Conservation (phyloP, 2,797 vertebrate species). For the Lutjanus argentimaculatus region DNA sequence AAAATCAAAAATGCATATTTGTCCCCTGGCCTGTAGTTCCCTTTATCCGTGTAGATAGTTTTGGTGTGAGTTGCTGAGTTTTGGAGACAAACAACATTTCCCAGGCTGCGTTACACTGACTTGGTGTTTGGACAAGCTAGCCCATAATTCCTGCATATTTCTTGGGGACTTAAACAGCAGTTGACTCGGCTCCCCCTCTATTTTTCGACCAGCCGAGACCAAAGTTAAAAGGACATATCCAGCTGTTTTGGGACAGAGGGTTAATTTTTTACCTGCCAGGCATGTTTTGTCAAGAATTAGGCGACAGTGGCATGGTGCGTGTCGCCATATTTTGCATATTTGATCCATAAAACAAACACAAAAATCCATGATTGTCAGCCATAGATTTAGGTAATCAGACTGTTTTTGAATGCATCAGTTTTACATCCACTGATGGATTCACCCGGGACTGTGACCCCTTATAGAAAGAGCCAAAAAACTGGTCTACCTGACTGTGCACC, state of each 20-base stretch:
- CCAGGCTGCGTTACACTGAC: conserved; percentile 30
- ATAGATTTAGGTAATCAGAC: not conserved
- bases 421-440: not conserved
- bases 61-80: not conserved
- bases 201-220: conserved; percentile 48
- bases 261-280: conserved; percentile 68
- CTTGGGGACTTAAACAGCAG: conserved; percentile 66
- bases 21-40: too few species aligned
- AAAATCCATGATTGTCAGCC: not conserved
- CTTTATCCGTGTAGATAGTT: too few species aligned
- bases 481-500: conserved; percentile 10
- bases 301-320: not conserved
- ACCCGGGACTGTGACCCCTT: not conserved
- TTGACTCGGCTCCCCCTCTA: conserved; percentile 62
- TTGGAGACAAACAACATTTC: conserved; percentile 19
- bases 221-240: conserved; percentile 75
- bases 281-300: conserved; percentile 70
- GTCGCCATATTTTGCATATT: conserved; percentile 9
- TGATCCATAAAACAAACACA: conserved; percentile 6
- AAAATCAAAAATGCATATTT: too few species aligned
- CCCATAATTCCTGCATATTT: conserved; percentile 77
- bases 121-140: conserved; percentile 51
- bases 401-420: not conserved
- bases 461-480: not conserved
- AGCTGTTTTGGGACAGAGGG: conserved; percentile 77